Percentiles rank a stretch among this genome's conserved stretches.
Conservation (phyloP, 2,113 vertebrate genomes). For the Lophius piscatorius region DNA sequence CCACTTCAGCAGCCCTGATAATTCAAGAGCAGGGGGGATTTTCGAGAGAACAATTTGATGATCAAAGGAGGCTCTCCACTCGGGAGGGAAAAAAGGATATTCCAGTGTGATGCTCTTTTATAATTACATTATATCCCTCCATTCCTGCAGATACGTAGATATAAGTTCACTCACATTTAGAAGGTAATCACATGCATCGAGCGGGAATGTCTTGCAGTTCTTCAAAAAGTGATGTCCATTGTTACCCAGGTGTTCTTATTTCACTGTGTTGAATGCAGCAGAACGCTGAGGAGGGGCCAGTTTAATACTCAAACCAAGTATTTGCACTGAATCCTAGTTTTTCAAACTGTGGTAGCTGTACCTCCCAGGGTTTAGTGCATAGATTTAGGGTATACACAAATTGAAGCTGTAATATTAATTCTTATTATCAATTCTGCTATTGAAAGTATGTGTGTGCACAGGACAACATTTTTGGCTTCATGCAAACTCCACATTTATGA, state of each 20-base stretch:
- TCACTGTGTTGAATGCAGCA: background rate
- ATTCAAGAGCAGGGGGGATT: slow-evolving; percentile 74
- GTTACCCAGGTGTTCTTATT: slow-evolving; percentile 1
- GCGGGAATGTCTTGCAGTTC: slow-evolving; percentile 13
- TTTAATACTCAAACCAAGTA: slow-evolving; percentile 15
- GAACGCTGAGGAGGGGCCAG: background rate
- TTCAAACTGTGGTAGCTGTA: no score
- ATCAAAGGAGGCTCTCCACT: slow-evolving; percentile 71
- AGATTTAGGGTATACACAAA: no score
- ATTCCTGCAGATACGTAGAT: slow-evolving; percentile 37
- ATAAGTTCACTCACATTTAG: slow-evolving; percentile 32
- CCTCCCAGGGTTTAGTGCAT: no score
- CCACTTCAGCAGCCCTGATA: slow-evolving; percentile 70
- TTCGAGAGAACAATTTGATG: slow-evolving; percentile 78
- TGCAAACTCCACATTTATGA: no score
- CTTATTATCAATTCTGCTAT: no score
- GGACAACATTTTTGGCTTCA: no score
- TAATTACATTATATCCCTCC: slow-evolving; percentile 49
- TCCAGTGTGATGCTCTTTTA: slow-evolving; percentile 45
- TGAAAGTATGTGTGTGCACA: no score
- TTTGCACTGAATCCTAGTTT: slow-evolving; percentile 23
- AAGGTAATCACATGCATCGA: slow-evolving; percentile 41
- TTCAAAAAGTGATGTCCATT: no score
- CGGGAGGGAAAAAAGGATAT: slow-evolving; percentile 51
- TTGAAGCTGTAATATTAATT: no score